Percentiles rank a stretch among this genome's conserved stretches.
These are phyloP conservation scores for Neopipo cinnamomea DNA, from an alignment of 2,113 vertebrate species.

Conservation along the genomic window DNA sequence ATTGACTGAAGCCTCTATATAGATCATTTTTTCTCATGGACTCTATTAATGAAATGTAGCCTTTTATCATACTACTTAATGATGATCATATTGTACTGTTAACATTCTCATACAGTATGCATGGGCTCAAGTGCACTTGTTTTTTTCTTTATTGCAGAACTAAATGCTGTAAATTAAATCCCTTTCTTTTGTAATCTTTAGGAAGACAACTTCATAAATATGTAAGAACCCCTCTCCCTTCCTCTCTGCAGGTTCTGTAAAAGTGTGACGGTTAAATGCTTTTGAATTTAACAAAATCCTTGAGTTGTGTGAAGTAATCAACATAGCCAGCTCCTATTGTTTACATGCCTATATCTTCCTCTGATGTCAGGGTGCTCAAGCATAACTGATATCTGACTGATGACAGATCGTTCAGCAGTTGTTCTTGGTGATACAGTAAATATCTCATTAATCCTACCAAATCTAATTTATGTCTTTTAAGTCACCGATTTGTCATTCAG, in stretches of 20 bases:
- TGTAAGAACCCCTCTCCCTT: slow-evolving; percentile 26
- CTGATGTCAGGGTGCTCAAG: neutral
- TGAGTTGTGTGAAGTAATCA: slow-evolving; percentile 44
- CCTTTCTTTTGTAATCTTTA: slow-evolving; percentile 53
- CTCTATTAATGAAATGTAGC: slow-evolving; percentile 62
- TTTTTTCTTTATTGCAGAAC: slow-evolving; percentile 65
- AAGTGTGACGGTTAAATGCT: slow-evolving; percentile 29
- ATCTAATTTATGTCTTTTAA: slow-evolving; percentile 44
- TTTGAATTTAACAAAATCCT: slow-evolving; percentile 29
- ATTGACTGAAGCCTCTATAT: slow-evolving; percentile 5
- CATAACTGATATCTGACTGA: neutral
- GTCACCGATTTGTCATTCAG: slow-evolving; percentile 32
- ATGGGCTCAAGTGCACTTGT: slow-evolving; percentile 65
- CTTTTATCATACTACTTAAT: slow-evolving; percentile 62
- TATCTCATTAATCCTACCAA: slow-evolving; percentile 47
- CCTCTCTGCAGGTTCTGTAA: slow-evolving; percentile 56
- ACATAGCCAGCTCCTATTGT: slow-evolving; percentile 53
- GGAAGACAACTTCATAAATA: slow-evolving; percentile 24
- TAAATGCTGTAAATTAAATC: slow-evolving; percentile 59
- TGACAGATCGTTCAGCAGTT: neutral
- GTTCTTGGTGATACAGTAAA: neutral
- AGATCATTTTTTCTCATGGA: slow-evolving; percentile 52
- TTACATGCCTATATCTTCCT: slow-evolving; percentile 45
- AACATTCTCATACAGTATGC: slow-evolving; percentile 63
- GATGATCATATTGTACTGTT: slow-evolving; percentile 61